Evolutionary conservation across 1,140 invertebrate genomes (phyloP).

Genomic region (Drosophila eugracilis): DNA sequence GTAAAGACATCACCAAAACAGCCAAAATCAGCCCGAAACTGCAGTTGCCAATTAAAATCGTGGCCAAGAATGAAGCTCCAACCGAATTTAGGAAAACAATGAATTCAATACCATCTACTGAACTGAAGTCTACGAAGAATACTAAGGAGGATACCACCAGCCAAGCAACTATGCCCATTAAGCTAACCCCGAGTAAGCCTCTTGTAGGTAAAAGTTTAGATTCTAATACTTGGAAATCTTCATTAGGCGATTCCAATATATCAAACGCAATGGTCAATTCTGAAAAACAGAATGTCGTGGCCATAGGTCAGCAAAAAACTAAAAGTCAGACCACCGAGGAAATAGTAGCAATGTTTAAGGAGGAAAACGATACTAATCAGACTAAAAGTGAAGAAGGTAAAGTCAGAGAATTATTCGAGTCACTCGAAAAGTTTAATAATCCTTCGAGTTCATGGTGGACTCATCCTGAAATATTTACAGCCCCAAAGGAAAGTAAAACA

Average conservation of each 20-base stretch:
- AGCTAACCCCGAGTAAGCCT: neutral
- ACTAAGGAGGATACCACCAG: neutral
- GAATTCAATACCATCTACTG: neutral
- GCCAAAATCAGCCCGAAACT: neutral
- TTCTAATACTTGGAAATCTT: neutral
- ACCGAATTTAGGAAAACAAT: neutral
- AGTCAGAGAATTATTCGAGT: neutral
- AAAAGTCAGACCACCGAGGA: conserved; percentile 3
- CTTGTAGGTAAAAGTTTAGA: neutral
- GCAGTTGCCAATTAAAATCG: conserved; percentile 5
- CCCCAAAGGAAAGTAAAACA: neutral
- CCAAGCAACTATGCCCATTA: neutral
- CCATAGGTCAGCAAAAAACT: neutral
- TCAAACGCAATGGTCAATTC: neutral
- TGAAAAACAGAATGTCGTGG: neutral
- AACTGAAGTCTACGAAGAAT: neutral
- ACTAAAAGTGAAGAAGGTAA: neutral
- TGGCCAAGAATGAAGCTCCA: neutral
- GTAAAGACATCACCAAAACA: neutral
- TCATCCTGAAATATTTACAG: neutral
- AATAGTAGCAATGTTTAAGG: conserved; percentile 14
- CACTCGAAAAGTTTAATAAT: neutral
- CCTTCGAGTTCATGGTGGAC: neutral
- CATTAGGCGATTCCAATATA: no score
- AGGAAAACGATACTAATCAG: neutral